Base-by-base conservation (phyloP, 1,140 invertebrate genomes). In the Radopholus similis region DNA sequence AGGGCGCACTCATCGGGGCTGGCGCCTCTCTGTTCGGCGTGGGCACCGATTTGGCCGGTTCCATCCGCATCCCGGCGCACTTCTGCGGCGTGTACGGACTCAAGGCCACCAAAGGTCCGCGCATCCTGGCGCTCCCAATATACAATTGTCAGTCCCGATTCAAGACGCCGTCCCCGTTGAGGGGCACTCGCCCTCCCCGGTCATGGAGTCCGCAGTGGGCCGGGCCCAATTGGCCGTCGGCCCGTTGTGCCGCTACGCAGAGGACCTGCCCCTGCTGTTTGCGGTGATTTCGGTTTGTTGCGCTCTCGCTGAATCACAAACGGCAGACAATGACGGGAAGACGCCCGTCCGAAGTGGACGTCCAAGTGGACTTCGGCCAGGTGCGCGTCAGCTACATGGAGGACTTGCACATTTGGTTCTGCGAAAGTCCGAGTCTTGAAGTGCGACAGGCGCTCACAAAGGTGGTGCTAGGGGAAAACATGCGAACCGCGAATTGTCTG, bases 41-140 rank as follows among this genome's bases (percentile, higher is more conserved):
- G 42, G 91, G 93, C 53, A 93, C 92, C 0, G 94, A 97, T 82
- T 94, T 97, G 63, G 94, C 93, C 2, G 94, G 95, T 1, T 94
- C 91, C 13, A 95, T 96, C 76, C 88, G 94, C 35, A 93, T 97
- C 88, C 94, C 94, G 0, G 86, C 90, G 8, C 93, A 90, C 76
- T 96, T 96, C 80, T 95, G 92, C 85, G 94, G 94, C 42, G 47
- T 75, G 53, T 97, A 93, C 83, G 94, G 93, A 9, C 92, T 97
- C 83, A 96, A 95, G 83, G 91, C 93, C 15, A 88, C 64, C 18
- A 32, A 42, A 37, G 59, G 59, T 51, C n/a, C n/a, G n/a, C n/a
- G n/a, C n/a, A n/a, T n/a, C n/a, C n/a, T n/a, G n/a, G n/a, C n/a
- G n/a, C n/a, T n/a, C n/a, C n/a, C 11, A 30, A n/a, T n/a, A n/a